A percentile compares a stretch with the other conserved stretches of the same genome.
Evolutionary conservation across 2,113 vertebrate species (phyloP).

Genomic region (Sorex araneus): DNA sequence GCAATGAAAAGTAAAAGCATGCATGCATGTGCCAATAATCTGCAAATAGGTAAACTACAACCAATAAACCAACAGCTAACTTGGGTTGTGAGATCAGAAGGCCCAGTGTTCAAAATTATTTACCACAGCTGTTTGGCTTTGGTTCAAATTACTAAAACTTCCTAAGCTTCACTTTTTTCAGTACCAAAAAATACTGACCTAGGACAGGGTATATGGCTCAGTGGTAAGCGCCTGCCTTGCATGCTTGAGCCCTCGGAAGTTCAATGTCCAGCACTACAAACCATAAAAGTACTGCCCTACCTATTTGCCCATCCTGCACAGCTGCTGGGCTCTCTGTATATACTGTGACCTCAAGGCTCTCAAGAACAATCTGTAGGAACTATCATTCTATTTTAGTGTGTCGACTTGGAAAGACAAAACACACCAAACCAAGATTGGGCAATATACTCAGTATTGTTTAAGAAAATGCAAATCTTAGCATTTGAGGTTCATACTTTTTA

Average conservation of each 20-base stretch:
- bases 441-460: constrained; percentile 9
- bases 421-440: constrained; percentile 24
- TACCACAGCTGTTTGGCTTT: not conserved
- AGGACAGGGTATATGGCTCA: not conserved
- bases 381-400: constrained; percentile 57
- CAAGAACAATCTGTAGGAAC: constrained; percentile 15
- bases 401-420: constrained; percentile 30
- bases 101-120: not conserved
- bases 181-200: constrained; percentile 17
- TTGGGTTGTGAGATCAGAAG: not conserved
- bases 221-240: too few species aligned
- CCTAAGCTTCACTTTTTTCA: constrained; percentile 9
- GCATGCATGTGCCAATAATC: not conserved
- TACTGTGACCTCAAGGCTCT: constrained; percentile 30
- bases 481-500: constrained; percentile 1
- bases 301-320: constrained; percentile 9
- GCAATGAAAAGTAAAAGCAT: not conserved
- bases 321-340: not conserved
- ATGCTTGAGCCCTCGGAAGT: too few species aligned
- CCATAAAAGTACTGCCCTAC: constrained; percentile 17
- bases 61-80: not conserved
- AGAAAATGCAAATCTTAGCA: not conserved
- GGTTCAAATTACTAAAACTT: constrained; percentile 2
- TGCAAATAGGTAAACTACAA: not conserved
- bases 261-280: not conserved